Base-by-base conservation (phyloP, 92 coral and sea anemone genomes). In the Porites evermanni region DNA sequence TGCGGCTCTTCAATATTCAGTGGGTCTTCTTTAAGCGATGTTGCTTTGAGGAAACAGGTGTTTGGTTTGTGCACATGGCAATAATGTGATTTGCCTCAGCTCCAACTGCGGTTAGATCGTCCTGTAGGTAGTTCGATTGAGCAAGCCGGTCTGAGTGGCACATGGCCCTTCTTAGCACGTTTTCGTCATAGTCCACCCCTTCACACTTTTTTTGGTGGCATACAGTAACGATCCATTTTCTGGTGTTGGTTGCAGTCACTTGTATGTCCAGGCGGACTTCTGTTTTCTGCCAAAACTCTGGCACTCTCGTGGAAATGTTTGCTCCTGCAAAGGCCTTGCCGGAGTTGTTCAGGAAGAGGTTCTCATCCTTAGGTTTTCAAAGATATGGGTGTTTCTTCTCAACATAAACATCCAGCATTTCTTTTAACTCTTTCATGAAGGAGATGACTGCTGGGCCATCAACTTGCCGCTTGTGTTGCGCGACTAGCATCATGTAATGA, bases 151-250 rank as follows among this genome's bases (percentile, higher is more conserved):
- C 50, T 7, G 73, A 68, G 38, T 68, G 73, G 38, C 73, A 68
- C 73, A 68, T 68, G 9, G 52, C 73, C 13, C 47, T 7, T 10
- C 73, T 1, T 16, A 51, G 38, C 18, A 47, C 50, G 5, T 0
- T 16, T 47, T 79, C 74, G 16, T 79, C 84, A 9, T 6, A 4
- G 16, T 66, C 14, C 18, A 21, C 16, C 13, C 75, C 84, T 20
- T 53, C 65, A 0, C 7, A 6, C 63, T 79, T 65, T n/a, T 67
- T 79, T 7, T 65, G 10, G 64, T 52, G 60, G 74, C 75, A 79
- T 0, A 26, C 64, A 0, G 66, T 79, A 2, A 79, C 84, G 23
- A 79, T 79, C 84, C 84, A 79, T 14, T 79, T 79, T 2, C 65
- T 17, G 74, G 64, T 66, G 14, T 79, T 79, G 13, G 84, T 67